Evolutionary conservation across 2,888 invertebrate genomes (phyloP), one percentile per base, ranked within the genome.

Genomic region (Diadegma fenestrale): DNA sequence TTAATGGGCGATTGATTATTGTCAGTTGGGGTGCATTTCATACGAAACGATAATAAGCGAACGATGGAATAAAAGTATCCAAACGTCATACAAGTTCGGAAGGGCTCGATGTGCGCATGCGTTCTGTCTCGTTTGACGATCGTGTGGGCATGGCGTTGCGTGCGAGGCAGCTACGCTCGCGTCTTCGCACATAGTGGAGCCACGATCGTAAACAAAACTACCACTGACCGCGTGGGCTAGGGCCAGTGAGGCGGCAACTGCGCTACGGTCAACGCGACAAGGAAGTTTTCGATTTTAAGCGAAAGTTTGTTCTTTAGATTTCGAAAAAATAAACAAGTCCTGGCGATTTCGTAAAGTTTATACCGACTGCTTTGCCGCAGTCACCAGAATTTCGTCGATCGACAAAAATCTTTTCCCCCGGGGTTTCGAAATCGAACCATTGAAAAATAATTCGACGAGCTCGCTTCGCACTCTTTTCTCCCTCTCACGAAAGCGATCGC

Each of bases 231-330:
- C 92, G 90, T 92, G 92, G 91, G 90, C 88, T 89, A 81, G 83
- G 89, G 90, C 88, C 92, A 93, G 93, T 93, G 88, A 90, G 89
- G 90, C 90, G 89, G 86, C 88, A 89, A 88, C 90, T 88, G 90
- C 82, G 90, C 87, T 84, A 80, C 86, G 77, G 82, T 81, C 30
- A 54, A 66, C 73, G 71, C 51, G 69, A 51, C 30, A 73, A 58
- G 33, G 66, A 48, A 51, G 2, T n/a, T 58, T 43, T 71, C 43
- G 41, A 54, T 26, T 48, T 79, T 54, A 17, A 48, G 30, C 73
- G n/a, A 54, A 8, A 71, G 48, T 73, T 61, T 37, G 43, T 69
- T 83, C 6, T 77, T 54, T 54, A 19, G n/a, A 26, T 33, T 33
- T 64, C 17, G 7, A 41, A 58, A 17, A 8, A 26, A 41, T 58